Evolutionary conservation across 2,797 vertebrate genomes (phyloP), one percentile per base, ranked within the genome.

Genomic region (Florisuga fusca): DNA sequence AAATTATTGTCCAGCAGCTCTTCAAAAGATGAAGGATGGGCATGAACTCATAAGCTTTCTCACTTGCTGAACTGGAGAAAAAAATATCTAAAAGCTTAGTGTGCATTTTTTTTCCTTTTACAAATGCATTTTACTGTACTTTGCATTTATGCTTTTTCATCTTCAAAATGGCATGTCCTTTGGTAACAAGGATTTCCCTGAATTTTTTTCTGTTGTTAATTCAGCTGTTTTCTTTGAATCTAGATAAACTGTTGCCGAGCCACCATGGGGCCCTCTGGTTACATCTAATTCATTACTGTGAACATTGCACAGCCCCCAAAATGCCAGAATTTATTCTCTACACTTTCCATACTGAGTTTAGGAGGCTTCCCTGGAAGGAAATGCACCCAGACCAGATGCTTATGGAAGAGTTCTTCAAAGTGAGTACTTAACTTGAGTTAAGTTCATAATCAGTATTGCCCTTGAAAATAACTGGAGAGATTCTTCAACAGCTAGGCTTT

Each of bases 331-430:
- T 99, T 96, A 98, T 99, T 58, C 98, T 99, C 31, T 99, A 99
- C 83, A 89, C 98, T 58, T 99, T 99, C 88, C 99, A 99, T 92
- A 97, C 97, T 9, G 98, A 99, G 58, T 99, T 99, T 85, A 98
- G 55, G 86, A 98, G 93, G 31, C 98, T 99, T 66, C 98, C 98
- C 0, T 99, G 99, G 99, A 98, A 97, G 95, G 98, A 99, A 79
- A 98, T 99, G 95, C 98, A 98, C 94, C 99, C 99, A 4, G 99
- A 99, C 97, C 99, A 98, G 69, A 95, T 97, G 50, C 98, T 99
- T 48, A 99, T 99, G 99, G 98, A 99, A 94, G 98, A 99, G 87
- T 99, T 99, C 94, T 99, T 99, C 90, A 99, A 98, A 95, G 99
- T 99, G 94, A 97, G 97, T 82, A 82, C 2, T 10, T 21, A 7